A percentile compares a stretch with the other conserved stretches of the same genome.
phyloP scores from a whole-genome alignment of 2,797 vertebrate species.

The Choloepus didactylus region DNA sequence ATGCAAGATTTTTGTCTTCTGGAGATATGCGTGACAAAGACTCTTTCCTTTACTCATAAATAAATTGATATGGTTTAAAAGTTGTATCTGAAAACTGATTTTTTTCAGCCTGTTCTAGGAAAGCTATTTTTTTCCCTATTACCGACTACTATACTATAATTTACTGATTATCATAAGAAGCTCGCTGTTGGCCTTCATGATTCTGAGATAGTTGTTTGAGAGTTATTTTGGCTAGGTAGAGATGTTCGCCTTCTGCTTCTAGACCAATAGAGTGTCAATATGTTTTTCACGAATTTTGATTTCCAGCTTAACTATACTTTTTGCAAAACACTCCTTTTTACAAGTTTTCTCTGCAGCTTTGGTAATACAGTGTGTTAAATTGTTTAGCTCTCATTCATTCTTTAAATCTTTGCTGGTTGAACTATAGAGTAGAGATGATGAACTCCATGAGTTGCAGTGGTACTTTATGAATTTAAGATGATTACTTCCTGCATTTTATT shows the following conservation, averaged over 20 bases:
- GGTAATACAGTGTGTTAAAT: constrained; percentile 39
- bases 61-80: constrained; percentile 53
- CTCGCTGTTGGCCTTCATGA: constrained; percentile 28
- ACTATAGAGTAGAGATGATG: constrained; percentile 32
- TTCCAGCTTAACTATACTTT: constrained; percentile 43
- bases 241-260: constrained; percentile 22
- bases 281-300: constrained; percentile 64
- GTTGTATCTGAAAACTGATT: constrained; percentile 31
- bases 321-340: constrained; percentile 3
- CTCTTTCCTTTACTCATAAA: constrained; percentile 17
- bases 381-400: constrained; percentile 23
- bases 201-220: constrained; percentile 46
- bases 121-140: not conserved
- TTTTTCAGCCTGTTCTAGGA: constrained; percentile 33
- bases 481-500: constrained; percentile 63
- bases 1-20: not conserved
- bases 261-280: constrained; percentile 3
- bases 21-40: not conserved
- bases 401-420: constrained; percentile 58
- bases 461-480: constrained; percentile 39
- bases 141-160: not conserved
- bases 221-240: constrained; percentile 21
- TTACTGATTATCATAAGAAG: constrained; percentile 21
- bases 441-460: not conserved
- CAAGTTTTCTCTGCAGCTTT: constrained; percentile 15